Conservation (phyloP, 2,797 vertebrate species). For the Pipistrellus kuhlii region DNA sequence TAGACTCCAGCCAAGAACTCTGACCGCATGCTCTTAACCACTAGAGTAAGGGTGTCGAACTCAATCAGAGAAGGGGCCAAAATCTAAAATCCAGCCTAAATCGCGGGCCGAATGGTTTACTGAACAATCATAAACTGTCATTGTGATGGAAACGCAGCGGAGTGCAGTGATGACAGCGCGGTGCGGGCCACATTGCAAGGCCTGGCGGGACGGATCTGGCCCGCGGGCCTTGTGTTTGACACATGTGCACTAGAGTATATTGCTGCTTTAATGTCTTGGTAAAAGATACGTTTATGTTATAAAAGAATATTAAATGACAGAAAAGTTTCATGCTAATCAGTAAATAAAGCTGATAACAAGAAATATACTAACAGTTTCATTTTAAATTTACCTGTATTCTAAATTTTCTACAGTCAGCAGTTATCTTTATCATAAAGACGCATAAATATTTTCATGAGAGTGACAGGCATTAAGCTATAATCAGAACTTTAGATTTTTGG, state of each 20-base stretch:
- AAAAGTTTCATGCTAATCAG: background rate
- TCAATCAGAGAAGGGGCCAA: too few relatives aligned
- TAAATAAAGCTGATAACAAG: slow-evolving; percentile 1
- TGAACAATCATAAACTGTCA: too few relatives aligned
- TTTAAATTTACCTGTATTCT: background rate
- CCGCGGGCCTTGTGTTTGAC: too few relatives aligned
- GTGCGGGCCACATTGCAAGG: too few relatives aligned
- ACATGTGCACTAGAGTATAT: background rate
- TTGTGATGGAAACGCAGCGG: too few relatives aligned
- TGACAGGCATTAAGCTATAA: background rate
- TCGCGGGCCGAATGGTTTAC: too few relatives aligned
- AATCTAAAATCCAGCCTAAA: too few relatives aligned
- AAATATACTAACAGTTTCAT: background rate
- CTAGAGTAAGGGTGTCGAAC: too few relatives aligned
- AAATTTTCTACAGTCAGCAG: background rate
- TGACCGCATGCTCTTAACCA: background rate
- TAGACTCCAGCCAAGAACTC: background rate
- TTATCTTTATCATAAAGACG: background rate
- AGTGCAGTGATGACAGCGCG: too few relatives aligned
- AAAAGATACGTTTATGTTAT: background rate
- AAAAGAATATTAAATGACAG: slow-evolving; percentile 19
- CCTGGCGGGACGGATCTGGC: too few relatives aligned
- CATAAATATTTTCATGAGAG: slow-evolving; percentile 1
- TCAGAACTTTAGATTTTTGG: background rate
- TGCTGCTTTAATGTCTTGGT: background rate